These are phyloP conservation scores for Agrotis clavis DNA, from an alignment of 2,888 invertebrate genomes.

Conservation along the genomic window DNA sequence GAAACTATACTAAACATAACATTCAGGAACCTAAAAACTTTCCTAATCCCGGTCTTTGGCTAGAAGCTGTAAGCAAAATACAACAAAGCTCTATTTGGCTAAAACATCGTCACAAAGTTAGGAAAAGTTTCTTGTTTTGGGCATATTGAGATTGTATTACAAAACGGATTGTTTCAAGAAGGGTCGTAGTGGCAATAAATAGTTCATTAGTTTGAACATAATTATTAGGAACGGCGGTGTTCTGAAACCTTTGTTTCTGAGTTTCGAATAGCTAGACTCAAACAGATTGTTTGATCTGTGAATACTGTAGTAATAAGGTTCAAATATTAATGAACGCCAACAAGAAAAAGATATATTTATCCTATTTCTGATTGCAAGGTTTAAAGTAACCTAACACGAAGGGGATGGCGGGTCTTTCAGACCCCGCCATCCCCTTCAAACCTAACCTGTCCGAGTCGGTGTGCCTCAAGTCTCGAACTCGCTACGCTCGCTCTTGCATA, in stretches of 20 bases:
- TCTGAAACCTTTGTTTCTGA: conserved; percentile 42
- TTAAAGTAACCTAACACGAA: too few relatives aligned
- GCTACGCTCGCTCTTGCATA: too few relatives aligned
- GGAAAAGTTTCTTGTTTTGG: conserved; percentile 43
- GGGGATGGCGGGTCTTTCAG: too few relatives aligned
- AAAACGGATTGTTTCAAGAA: conserved; percentile 47
- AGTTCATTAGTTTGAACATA: conserved; percentile 45
- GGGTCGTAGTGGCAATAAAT: conserved; percentile 44
- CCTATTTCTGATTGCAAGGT: too few relatives aligned
- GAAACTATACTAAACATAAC: conserved; percentile 14
- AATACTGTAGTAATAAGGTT: not conserved
- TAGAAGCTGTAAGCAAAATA: conserved; percentile 30
- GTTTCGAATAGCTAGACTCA: conserved; percentile 28
- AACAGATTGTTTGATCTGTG: conserved; percentile 28
- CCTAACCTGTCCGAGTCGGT: too few relatives aligned
- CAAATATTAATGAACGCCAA: not conserved
- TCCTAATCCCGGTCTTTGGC: conserved; percentile 33
- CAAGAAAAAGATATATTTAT: not conserved
- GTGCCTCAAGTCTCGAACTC: too few relatives aligned
- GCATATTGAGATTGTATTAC: conserved; percentile 48
- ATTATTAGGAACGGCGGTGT: conserved; percentile 29
- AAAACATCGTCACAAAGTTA: conserved; percentile 44
- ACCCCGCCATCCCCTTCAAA: too few relatives aligned
- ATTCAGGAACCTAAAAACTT: conserved; percentile 37
- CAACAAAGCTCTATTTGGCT: conserved; percentile 30